Base-by-base conservation (phyloP, 2,797 vertebrate species). In the Geotria australis region DNA sequence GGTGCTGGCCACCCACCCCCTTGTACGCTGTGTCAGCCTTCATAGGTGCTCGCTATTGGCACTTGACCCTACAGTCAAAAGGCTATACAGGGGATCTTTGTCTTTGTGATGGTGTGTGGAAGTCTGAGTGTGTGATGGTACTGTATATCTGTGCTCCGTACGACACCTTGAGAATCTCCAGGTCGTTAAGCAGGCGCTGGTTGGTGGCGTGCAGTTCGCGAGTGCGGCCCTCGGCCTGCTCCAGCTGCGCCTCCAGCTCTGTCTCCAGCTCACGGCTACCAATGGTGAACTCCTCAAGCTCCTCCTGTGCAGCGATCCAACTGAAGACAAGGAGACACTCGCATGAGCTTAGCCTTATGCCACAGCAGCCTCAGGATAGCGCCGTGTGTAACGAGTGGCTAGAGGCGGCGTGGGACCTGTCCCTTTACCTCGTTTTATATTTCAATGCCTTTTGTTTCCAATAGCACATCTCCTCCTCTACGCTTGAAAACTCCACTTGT, bases 191-290 rank as follows among this genome's bases (percentile, higher is more conserved):
- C 11, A 98, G 76, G 7, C 76, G 74, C 63, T 71, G 80, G 66
- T 89, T 96, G 61, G 85, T 74, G 0, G 77, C 68, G 13, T 84
- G 70, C 4, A 98, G 78, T 11, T 95, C 86, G 49, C 80, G 75
- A 71, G 93, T 96, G 60, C 79, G 77, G 47, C 71, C 66, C 62
- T 98, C 91, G 1, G 73, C 79, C 46, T 93, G 86, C 48, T 91
- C 85, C 61, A 98, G 70, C 64, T 96, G 84, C 0, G 76, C 65
- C 66, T 98, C 91, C 67, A 98, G 70, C 15, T 98, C 91, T 1
- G 84, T 85, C 64, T 98, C 91, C 46, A 93, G 91, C 61, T 98
- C 91, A 47, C 82, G 72, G 68, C 91, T 98, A 69, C 86, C 86
- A 70, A 88, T 85, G 61, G 94, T 88, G 67, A 98, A 98, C 64